Percentiles rank a stretch among this genome's conserved stretches.
phyloP scores from a whole-genome alignment of 2,797 vertebrate species.

The Megalops cyprinoides region DNA sequence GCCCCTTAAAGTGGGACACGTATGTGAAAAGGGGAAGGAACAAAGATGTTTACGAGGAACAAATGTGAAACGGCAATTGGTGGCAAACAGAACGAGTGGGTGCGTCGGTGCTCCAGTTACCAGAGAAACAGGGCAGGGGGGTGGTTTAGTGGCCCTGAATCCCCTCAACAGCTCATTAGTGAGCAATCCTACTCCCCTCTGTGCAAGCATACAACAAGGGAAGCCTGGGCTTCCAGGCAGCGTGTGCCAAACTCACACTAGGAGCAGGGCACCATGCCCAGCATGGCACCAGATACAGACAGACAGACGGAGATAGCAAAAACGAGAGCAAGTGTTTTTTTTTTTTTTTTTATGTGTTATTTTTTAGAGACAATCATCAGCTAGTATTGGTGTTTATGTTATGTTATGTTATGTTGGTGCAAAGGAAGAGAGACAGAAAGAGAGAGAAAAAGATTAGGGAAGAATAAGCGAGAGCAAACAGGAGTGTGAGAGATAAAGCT shows the following conservation, averaged over 20 bases:
- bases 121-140: neutral
- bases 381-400: too few relatives aligned
- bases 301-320: too few relatives aligned
- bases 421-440: neutral
- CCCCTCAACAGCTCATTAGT: neutral
- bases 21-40: too few relatives aligned
- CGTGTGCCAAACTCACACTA: neutral
- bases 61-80: neutral
- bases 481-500: neutral
- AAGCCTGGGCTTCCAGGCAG: neutral
- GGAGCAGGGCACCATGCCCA: too few relatives aligned
- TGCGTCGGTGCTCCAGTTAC: too few relatives aligned
- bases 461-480: neutral
- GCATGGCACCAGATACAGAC: too few relatives aligned
- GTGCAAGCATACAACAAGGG: neutral
- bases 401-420: too few relatives aligned
- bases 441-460: neutral
- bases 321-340: too few relatives aligned
- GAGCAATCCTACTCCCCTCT: neutral
- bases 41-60: neutral
- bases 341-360: too few relatives aligned
- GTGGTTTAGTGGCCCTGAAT: neutral
- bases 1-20: too few relatives aligned
- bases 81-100: neutral
- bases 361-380: too few relatives aligned